phyloP scores from a whole-genome alignment of 2,113 vertebrate genomes.

The Pedetes capensis region DNA sequence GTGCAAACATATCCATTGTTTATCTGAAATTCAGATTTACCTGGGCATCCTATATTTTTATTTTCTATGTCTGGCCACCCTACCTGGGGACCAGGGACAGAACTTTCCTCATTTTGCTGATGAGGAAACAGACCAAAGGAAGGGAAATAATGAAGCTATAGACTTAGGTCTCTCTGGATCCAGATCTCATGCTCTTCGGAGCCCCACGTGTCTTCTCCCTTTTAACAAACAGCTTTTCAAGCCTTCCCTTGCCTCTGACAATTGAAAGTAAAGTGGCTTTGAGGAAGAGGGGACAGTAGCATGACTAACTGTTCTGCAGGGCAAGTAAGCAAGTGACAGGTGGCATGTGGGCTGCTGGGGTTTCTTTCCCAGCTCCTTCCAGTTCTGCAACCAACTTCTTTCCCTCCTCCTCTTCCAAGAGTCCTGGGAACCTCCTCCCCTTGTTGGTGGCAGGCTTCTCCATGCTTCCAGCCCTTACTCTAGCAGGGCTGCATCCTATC shows the following conservation, averaged over 20 bases:
- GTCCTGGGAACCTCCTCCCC: neutral
- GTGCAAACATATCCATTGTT: neutral
- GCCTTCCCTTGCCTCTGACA: neutral
- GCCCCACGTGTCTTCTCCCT: neutral
- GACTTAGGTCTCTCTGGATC: neutral
- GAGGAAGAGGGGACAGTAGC: neutral
- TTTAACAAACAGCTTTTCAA: neutral
- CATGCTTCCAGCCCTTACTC: neutral
- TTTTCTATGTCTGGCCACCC: neutral
- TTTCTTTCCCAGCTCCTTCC: slow-evolving; percentile 41
- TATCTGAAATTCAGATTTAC: slow-evolving; percentile 41
- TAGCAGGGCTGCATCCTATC: neutral
- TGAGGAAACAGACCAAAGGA: neutral
- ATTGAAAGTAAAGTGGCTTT: neutral
- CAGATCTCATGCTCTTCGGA: neutral
- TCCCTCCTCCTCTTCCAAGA: neutral
- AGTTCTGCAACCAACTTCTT: neutral
- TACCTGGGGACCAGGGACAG: neutral
- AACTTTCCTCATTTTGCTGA: slow-evolving; percentile 13
- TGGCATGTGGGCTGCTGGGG: slow-evolving; percentile 6
- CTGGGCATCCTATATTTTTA: neutral
- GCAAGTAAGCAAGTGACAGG: slow-evolving; percentile 44
- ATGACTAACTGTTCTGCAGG: slow-evolving; percentile 60
- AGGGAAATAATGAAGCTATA: neutral
- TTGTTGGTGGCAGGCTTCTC: neutral